These are phyloP conservation scores for Sarotherodon lohbergeri DNA, from an alignment of 2,113 vertebrate species.

Conservation along the genomic window DNA sequence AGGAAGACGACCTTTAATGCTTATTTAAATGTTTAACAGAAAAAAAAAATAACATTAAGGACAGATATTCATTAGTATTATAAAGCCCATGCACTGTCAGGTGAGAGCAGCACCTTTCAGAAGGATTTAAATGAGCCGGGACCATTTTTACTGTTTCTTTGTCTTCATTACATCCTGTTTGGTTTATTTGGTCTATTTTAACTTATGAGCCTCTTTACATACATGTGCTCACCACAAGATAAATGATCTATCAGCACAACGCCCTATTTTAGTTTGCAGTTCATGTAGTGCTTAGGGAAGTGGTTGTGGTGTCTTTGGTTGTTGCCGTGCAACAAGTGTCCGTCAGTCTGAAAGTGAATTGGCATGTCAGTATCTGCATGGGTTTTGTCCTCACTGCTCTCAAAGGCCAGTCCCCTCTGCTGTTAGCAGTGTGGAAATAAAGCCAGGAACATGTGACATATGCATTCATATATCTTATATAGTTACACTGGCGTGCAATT, in stretches of 20 bases:
- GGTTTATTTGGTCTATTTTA: background rate
- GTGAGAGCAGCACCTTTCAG: background rate
- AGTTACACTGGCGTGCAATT: background rate
- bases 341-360: background rate
- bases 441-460: background rate
- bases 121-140: background rate
- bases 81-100: background rate
- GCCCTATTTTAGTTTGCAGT: background rate
- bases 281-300: background rate
- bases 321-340: background rate
- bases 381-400: background rate
- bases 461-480: background rate
- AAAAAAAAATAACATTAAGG: background rate
- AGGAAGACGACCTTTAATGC: background rate
- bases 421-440: background rate
- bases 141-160: background rate
- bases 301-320: background rate
- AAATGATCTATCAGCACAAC: background rate
- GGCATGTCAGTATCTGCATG: background rate
- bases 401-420: background rate
- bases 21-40: background rate
- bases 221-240: background rate
- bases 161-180: background rate
- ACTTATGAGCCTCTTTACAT: background rate
- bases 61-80: background rate